phyloP scores from a whole-genome alignment of 1,140 invertebrate genomes.

The Eurosta solidaginis region DNA sequence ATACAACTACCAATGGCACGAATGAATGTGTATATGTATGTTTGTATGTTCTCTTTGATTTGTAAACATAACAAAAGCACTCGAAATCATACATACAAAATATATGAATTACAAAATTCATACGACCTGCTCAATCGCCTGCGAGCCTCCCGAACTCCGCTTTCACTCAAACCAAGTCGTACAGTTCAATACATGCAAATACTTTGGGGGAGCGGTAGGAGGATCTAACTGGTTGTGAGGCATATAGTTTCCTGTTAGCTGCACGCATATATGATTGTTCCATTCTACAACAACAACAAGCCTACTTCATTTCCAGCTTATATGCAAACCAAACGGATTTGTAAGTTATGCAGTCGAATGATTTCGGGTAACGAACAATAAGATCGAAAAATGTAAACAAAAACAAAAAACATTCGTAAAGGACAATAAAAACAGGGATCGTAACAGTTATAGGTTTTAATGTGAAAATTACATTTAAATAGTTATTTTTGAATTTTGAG shows the following conservation, averaged over 20 bases:
- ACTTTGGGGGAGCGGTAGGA: neutral
- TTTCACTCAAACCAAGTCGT: neutral
- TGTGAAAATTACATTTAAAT: neutral
- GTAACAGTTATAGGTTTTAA: too few species aligned
- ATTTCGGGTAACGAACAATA: slow-evolving; percentile 35
- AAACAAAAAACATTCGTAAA: neutral
- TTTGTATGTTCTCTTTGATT: slow-evolving; percentile 28
- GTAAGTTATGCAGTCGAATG: slow-evolving; percentile 60
- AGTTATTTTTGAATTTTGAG: too few species aligned
- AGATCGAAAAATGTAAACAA: neutral
- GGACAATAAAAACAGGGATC: neutral
- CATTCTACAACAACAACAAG: neutral
- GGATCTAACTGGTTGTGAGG: neutral
- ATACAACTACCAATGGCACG: neutral
- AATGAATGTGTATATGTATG: neutral
- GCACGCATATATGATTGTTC: slow-evolving; percentile 21
- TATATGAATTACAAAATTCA: slow-evolving; percentile 6
- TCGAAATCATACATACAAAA: neutral
- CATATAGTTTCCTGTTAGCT: neutral
- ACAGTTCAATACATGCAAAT: too few species aligned
- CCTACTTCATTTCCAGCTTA: neutral
- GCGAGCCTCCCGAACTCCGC: neutral
- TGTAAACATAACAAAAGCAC: slow-evolving; percentile 14
- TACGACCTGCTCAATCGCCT: neutral
- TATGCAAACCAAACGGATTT: slow-evolving; percentile 45